Evolutionary conservation across 2,888 invertebrate genomes (phyloP), one percentile per base, ranked within the genome.

Genomic region (Hemaris fuciformis): DNA sequence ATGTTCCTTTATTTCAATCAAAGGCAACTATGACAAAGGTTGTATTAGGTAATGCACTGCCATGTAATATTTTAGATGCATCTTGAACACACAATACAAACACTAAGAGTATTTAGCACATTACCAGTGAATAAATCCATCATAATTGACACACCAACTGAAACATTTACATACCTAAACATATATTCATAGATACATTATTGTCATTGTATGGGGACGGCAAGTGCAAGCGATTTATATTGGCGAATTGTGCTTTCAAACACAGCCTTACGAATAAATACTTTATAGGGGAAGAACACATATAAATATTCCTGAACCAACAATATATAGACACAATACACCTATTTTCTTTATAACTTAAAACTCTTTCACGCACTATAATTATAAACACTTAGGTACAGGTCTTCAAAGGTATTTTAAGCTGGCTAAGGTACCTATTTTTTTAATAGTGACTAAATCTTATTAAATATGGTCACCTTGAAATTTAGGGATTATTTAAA

Each of bases 141-240:
- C 13, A 22, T 15, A 48, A 48, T 53, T 53, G 31, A 18, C 53
- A 53, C 18, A 31, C 18, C 10, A 15, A 31, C 27, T 18, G 10
- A 27, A 53, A 31, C 31, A 53, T 7, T n/a, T n/a, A n/a, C n/a
- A n/a, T n/a, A n/a, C n/a, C n/a, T n/a, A 31, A 27, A 46, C 13
- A 45, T 8, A 27, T 15, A 27, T 53, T 31, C 53, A 53, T 3
- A 7, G 18, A 53, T 53, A 31, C 53, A 53, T 53, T 53, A 53
- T 53, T 53, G 53, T 53, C 53, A 53, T 53, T 10, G 27, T 53
- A 53, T 8, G 31, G 31, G 53, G 53, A 53, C 53, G 53, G 53
- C 18, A 53, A 20, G 53, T 53, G 53, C 53, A 53, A 53, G 53
- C 53, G 15, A 48, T 27, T 48, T 25, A 27, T 27, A 25, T 48